phyloP scores from a whole-genome alignment of 2,113 vertebrate genomes.

The Ranitomeya variabilis region DNA sequence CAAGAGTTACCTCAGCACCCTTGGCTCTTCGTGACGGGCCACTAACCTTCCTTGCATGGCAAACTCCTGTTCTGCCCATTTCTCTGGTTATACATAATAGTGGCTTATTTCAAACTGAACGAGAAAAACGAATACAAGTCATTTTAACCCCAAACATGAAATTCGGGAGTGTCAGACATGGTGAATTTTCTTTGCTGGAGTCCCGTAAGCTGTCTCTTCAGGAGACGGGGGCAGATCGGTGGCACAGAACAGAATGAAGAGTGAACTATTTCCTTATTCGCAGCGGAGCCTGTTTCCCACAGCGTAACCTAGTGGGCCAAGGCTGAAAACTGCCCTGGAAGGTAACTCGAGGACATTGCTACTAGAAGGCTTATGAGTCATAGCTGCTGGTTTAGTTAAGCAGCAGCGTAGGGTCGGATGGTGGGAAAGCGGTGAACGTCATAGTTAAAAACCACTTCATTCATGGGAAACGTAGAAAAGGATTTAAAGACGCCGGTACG shows the following conservation, averaged over 20 bases:
- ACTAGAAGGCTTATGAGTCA: slow-evolving; percentile 48
- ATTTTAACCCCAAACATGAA: neutral
- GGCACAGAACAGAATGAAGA: neutral
- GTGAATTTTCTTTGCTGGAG: neutral
- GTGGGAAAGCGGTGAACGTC: slow-evolving; percentile 9
- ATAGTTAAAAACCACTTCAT: slow-evolving; percentile 23
- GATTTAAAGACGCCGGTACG: neutral
- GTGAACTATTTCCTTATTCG: neutral
- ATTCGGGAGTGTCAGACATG: neutral
- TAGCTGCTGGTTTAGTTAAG: slow-evolving; percentile 36
- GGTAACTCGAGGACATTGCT: slow-evolving; percentile 57
- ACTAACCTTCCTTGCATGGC: too few species aligned
- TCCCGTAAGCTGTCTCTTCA: neutral
- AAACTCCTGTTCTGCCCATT: neutral
- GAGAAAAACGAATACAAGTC: neutral
- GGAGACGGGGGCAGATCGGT: neutral
- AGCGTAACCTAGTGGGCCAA: slow-evolving; percentile 57
- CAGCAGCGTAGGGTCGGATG: slow-evolving; percentile 27
- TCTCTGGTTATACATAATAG: neutral
- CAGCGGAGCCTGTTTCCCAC: slow-evolving; percentile 33
- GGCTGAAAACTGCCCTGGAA: slow-evolving; percentile 47
- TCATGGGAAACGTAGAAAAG: neutral
- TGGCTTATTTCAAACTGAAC: neutral
- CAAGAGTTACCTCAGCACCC: neutral
- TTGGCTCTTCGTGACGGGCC: too few species aligned